These are phyloP conservation scores for Protaetia brevitarsis DNA, from an alignment of 1,140 invertebrate genomes.

Conservation along the genomic window DNA sequence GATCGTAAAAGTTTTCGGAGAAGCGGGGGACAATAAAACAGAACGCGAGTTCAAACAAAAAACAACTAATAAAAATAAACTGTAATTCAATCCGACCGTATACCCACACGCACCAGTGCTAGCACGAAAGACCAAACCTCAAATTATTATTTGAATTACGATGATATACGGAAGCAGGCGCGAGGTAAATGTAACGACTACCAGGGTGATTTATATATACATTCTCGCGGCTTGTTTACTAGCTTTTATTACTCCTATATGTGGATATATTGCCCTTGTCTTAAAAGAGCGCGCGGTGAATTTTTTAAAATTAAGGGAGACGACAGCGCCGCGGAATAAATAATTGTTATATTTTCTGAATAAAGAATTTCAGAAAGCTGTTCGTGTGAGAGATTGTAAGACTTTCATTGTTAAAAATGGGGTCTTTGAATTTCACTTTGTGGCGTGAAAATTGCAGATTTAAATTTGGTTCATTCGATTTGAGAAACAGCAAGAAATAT, in stretches of 20 bases:
- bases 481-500: too few relatives aligned
- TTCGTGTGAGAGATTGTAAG: too few relatives aligned
- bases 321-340: too few relatives aligned
- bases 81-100: neutral
- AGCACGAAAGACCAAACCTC: neutral
- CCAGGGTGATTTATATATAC: neutral
- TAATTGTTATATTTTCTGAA: too few relatives aligned
- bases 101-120: neutral
- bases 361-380: too few relatives aligned
- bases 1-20: neutral
- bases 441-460: too few relatives aligned
- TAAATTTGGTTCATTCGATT: too few relatives aligned
- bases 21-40: neutral
- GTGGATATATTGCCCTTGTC: neutral
- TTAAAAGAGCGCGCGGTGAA: neutral
- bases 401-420: too few relatives aligned
- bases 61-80: slow-evolving; percentile 10
- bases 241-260: slow-evolving; percentile 4
- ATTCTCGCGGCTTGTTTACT: neutral
- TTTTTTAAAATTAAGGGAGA: too few relatives aligned
- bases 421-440: too few relatives aligned
- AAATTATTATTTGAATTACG: slow-evolving; percentile 13
- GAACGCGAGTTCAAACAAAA: neutral
- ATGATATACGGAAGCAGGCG: neutral
- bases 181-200: neutral